These are phyloP conservation scores for Monochamus saltuarius DNA, from an alignment of 1,140 invertebrate genomes.

Conservation along the genomic window DNA sequence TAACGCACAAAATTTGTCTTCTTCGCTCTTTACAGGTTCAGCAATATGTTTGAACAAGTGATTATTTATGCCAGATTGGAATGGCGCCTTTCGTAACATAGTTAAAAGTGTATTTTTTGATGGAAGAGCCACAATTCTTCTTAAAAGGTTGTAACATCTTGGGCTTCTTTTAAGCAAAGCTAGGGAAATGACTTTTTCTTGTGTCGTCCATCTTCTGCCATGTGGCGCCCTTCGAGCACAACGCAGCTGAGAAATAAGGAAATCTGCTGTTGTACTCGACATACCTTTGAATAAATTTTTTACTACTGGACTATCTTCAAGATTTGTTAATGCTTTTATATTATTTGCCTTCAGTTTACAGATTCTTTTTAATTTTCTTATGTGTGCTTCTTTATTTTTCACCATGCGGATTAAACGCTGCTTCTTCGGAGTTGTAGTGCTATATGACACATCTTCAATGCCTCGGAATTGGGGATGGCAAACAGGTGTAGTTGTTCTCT, in stretches of 20 bases:
- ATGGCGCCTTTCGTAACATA: conserved; percentile 5
- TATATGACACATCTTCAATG: neutral
- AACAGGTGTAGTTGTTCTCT: neutral
- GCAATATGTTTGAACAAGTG: conserved; percentile 11
- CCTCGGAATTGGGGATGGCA: neutral
- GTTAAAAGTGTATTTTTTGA: conserved; percentile 2
- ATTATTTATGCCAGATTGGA: conserved; percentile 11
- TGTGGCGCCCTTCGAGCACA: conserved; percentile 1
- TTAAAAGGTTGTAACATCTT: conserved; percentile 6
- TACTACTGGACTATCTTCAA: neutral
- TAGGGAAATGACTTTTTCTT: conserved; percentile 15
- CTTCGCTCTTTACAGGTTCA: conserved; percentile 2
- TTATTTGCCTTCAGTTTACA: neutral
- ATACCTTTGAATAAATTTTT: neutral
- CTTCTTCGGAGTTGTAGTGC: neutral
- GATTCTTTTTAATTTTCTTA: conserved; percentile 1
- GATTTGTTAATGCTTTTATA: neutral
- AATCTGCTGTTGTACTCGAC: conserved; percentile 1
- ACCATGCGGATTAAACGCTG: neutral
- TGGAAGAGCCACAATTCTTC: conserved; percentile 15
- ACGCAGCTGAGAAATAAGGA: neutral
- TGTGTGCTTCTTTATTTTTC: conserved; percentile 3
- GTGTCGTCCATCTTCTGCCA: conserved; percentile 9
- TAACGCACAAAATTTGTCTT: conserved; percentile 17
- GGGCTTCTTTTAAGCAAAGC: conserved; percentile 12